Evolutionary conservation across 1,140 invertebrate species (phyloP), one percentile per base, ranked within the genome.

Genomic region (Drosophila sechellia): DNA sequence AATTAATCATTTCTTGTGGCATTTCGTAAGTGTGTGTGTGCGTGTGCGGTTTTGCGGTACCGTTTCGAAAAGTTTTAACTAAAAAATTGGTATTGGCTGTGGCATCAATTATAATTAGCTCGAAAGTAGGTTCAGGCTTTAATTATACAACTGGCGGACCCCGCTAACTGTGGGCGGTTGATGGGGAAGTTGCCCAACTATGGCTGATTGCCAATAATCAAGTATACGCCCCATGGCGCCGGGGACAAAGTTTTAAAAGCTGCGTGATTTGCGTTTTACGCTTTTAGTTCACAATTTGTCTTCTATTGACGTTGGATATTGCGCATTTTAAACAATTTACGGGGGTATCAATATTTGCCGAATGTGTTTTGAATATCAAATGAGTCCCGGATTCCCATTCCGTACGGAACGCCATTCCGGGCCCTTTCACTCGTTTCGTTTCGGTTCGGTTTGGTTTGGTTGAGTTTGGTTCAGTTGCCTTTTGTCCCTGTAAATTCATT

Each of bases 361-460:
- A 91, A 91, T 91, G 89, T 91, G 89, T 91, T 91, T 86, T 89
- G 89, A 91, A 91, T 91, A 81, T 59, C 50, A 91, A 91, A 91
- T 91, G 83, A 84, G 78, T 25, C 45, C 45, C 45, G 45, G 43
- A 56, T 53, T 68, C 42, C 42, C 43, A 65, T 53, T 68, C 42
- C 42, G 10, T 22, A 25, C 34, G 31, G 61, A 66, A 66, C 66
- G 22, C 34, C 34, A n/a, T n/a, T 25, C 4, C 5, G 22, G 34
- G 46, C 59, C 66, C 68, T 71, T 71, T 71, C 40, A 68, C 49
- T 54, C 64, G 27, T 8, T 55, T 63, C 49, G 34, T 45, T 50
- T 20, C 37, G 10, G 27, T 55, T 55, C 22, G 13, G 34, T 52
- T 66, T 13, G 10, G 42, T 31, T 48, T 20, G 48, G 31, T 31